Conservation (phyloP, 2,888 invertebrate species). For the Bedellia somnulentella region DNA sequence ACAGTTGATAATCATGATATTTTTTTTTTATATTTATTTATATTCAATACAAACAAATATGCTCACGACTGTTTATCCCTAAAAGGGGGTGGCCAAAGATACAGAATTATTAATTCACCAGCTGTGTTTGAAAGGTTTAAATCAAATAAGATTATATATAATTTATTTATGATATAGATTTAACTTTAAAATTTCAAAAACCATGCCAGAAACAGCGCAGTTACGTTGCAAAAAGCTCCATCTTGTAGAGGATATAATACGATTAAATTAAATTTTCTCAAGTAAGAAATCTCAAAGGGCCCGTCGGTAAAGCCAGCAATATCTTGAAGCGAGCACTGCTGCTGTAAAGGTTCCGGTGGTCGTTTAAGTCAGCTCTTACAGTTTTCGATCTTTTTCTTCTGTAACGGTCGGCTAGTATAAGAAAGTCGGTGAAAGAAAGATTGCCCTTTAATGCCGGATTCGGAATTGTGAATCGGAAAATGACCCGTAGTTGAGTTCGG, state of each 20-base stretch:
- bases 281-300: conserved; percentile 46
- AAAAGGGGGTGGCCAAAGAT: too few relatives aligned
- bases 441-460: conserved; percentile 22
- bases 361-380: conserved; percentile 14
- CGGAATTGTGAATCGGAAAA: conserved; percentile 12
- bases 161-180: too few relatives aligned
- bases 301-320: conserved; percentile 36
- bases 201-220: too few relatives aligned
- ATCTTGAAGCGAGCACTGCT: conserved; percentile 33
- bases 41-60: too few relatives aligned
- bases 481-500: too few relatives aligned
- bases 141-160: too few relatives aligned
- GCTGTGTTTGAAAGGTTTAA: too few relatives aligned
- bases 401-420: conserved; percentile 8
- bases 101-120: too few relatives aligned
- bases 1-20: too few relatives aligned
- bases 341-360: conserved; percentile 3
- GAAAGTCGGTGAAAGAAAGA: conserved; percentile 21
- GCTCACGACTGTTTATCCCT: too few relatives aligned
- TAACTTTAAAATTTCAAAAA: too few relatives aligned
- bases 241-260: conserved; percentile 42
- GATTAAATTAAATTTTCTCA: conserved; percentile 54
- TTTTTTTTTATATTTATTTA: too few relatives aligned
- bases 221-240: conserved; percentile 26
- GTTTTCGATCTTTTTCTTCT: conserved; percentile 10